Base-by-base conservation (phyloP, 2,888 invertebrate species). In the Halictus quadricinctus region DNA sequence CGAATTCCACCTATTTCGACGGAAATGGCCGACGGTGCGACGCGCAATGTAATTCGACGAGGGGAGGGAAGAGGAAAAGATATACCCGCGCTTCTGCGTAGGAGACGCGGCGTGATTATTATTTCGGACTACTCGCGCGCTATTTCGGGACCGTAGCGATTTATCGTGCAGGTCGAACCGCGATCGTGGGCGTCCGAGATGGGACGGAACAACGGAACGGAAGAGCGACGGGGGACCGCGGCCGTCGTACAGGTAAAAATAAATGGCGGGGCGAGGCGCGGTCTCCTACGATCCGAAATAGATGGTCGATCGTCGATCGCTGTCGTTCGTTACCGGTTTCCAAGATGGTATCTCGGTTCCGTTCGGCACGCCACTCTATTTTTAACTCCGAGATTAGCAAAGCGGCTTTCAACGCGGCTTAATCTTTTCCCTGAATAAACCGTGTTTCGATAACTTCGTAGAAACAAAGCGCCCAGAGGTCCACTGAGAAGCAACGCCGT, bases 201-300 rank as follows among this genome's bases (percentile, higher is more conserved):
- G 29, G 36, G 48, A 48, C 29, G 70, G 60, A 58, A 69, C 74
- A n/a, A 48, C 15, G 29, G 64, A 21, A 25, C 7, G 64, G 29
- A n/a, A 25, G 64, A 7, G 21, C 15, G 64, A 46, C 7, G 29
- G 72, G 46, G 25, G 25, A 46, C n/a, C 58, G 12, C n/a, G n/a
- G 13, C 4, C 46, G 72, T 21, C 43, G 54, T 48, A 66, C 58
- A 73, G 76, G 83, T 80, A 81, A 88, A 87, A 90, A 91, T 90
- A 91, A 91, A 90, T 91, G 72, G 84, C 76, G 85, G 81, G 72
- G 72, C 69, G 81, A 75, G 74, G 83, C 80, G 86, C 84, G 82
- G 36, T 36, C 88, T 83, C 84, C 89, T 84, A 81, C 85, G 85
- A 86, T 64, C 87, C 72, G 80, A 92, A 92, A 93, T 92, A 92